These are phyloP conservation scores for Tetragnatha versicolor DNA, from an alignment of 1,140 invertebrate species.

Conservation along the genomic window DNA sequence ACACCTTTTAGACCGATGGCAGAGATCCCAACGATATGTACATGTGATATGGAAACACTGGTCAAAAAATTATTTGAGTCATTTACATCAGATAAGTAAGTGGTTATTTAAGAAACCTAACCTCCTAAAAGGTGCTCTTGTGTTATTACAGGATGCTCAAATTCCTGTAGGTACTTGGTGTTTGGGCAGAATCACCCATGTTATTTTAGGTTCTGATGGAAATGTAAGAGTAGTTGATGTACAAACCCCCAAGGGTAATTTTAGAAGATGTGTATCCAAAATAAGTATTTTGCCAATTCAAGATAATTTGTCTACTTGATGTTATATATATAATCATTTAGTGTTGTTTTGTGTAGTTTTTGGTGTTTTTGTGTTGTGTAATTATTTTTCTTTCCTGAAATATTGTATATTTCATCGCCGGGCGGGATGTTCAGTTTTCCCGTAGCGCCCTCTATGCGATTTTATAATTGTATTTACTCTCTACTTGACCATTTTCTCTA, in stretches of 20 bases:
- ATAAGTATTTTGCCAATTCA: background rate
- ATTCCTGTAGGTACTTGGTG: background rate
- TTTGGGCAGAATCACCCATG: background rate
- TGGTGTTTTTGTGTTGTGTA: too few relatives aligned
- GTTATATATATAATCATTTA: too few relatives aligned
- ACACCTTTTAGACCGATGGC: too few relatives aligned
- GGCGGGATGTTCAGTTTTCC: too few relatives aligned
- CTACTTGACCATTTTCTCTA: too few relatives aligned
- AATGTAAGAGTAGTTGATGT: background rate
- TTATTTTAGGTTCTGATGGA: background rate
- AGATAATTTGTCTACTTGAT: background rate
- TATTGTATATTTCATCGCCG: too few relatives aligned
- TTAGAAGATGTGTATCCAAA: background rate
- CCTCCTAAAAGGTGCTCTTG: background rate
- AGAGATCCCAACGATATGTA: too few relatives aligned
- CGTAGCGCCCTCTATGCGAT: too few relatives aligned
- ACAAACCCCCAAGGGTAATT: background rate
- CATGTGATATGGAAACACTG: slow-evolving; percentile 34
- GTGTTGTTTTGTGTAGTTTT: too few relatives aligned
- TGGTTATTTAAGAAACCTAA: background rate
- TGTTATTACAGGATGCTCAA: background rate
- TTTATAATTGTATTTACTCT: too few relatives aligned
- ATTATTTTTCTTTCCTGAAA: too few relatives aligned
- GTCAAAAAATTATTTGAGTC: background rate
- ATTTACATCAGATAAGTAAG: background rate